These are phyloP conservation scores for Mythimna vitellina DNA, from an alignment of 2,888 invertebrate genomes.

Conservation along the genomic window DNA sequence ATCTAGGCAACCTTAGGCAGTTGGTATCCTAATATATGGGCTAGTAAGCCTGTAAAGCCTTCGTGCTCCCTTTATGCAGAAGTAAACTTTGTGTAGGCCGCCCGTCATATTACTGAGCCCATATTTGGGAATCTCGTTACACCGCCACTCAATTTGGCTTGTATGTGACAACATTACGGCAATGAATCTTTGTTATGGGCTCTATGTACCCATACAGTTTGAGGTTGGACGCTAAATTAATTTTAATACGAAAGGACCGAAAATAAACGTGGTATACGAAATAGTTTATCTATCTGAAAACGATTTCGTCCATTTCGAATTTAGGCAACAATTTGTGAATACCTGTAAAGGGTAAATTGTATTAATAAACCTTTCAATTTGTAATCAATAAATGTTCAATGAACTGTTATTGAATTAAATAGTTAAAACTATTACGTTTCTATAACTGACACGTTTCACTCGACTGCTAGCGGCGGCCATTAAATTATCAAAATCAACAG, in stretches of 20 bases:
- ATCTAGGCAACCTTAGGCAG: slow-evolving; percentile 50
- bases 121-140: slow-evolving; percentile 62
- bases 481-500: slow-evolving; percentile 26
- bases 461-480: background rate
- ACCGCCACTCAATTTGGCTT: slow-evolving; percentile 49
- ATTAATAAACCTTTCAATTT: background rate
- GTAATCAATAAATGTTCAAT: background rate
- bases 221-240: slow-evolving; percentile 45
- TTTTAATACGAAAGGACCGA: slow-evolving; percentile 37
- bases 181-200: slow-evolving; percentile 54
- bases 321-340: background rate
- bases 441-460: slow-evolving; percentile 14
- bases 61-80: slow-evolving; percentile 33
- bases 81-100: slow-evolving; percentile 54
- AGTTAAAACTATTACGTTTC: background rate
- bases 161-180: slow-evolving; percentile 52
- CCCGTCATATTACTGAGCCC: slow-evolving; percentile 53
- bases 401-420: background rate
- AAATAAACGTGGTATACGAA: slow-evolving; percentile 7
- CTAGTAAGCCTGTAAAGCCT: slow-evolving; percentile 41
- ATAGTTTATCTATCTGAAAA: background rate
- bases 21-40: slow-evolving; percentile 49
- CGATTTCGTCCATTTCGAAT: background rate
- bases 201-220: slow-evolving; percentile 35
- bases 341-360: background rate